phyloP scores from a whole-genome alignment of 1,140 invertebrate genomes.

The Plectus sambesii region DNA sequence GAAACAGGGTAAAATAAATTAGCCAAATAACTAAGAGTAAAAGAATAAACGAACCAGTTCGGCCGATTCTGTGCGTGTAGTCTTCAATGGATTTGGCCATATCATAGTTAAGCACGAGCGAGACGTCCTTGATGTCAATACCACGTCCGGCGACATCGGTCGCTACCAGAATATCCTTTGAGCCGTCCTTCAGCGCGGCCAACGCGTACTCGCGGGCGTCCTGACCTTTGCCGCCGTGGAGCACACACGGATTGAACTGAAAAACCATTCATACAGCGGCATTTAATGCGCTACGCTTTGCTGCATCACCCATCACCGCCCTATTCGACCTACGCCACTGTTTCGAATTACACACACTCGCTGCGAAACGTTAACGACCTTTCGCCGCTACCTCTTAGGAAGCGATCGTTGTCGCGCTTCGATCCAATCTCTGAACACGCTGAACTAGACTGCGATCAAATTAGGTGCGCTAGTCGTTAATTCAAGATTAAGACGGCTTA shows the following conservation, averaged over 20 bases:
- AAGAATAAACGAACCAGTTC: constrained; percentile 55
- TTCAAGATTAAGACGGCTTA: too few species aligned
- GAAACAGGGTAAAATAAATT: constrained; percentile 10
- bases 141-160: constrained; percentile 98
- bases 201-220: constrained; percentile 97
- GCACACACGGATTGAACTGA: constrained; percentile 79
- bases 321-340: constrained; percentile 1
- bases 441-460: too few species aligned
- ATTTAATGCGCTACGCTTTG: neutral
- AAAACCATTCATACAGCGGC: constrained; percentile 24
- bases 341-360: neutral
- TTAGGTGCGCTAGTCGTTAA: too few species aligned
- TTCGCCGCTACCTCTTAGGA: too few species aligned
- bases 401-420: too few species aligned
- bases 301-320: neutral
- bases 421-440: too few species aligned
- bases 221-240: constrained; percentile 99
- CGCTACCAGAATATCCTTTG: constrained; percentile 95
- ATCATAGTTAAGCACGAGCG: constrained; percentile 75
- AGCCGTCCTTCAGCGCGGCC: constrained; percentile 70
- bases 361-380: too few species aligned
- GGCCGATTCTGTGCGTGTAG: constrained; percentile 97
- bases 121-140: constrained; percentile 99
- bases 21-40: neutral
- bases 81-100: constrained; percentile 96